phyloP scores from a whole-genome alignment of 2,113 vertebrate genomes.

The Myiopsitta monachus region DNA sequence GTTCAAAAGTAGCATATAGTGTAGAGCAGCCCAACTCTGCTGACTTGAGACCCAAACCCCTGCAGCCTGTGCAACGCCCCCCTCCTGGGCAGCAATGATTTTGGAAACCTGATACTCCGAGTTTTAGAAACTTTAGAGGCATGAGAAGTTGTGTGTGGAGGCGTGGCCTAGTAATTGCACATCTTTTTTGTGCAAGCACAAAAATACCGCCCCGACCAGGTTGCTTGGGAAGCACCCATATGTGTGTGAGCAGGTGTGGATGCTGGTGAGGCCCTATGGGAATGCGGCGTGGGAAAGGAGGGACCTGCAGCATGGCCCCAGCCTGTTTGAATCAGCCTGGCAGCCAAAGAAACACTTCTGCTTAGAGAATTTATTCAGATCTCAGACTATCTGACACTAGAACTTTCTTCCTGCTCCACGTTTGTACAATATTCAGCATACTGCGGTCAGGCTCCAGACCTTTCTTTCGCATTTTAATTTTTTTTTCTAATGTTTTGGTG shows the following conservation, averaged over 20 bases:
- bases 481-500: background rate
- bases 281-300: background rate
- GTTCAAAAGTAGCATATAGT: accelerated
- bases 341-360: background rate
- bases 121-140: slow-evolving; percentile 34
- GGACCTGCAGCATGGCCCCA: background rate
- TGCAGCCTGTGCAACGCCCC: background rate
- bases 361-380: background rate
- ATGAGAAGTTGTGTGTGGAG: slow-evolving; percentile 17
- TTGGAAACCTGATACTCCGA: background rate
- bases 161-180: slow-evolving; percentile 7
- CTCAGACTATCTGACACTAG: background rate
- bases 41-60: accelerated
- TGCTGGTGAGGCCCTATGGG: background rate
- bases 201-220: background rate
- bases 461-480: accelerated
- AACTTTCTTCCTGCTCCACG: accelerated
- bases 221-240: background rate
- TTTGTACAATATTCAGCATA: accelerated
- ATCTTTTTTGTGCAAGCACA: background rate
- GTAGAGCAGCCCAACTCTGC: background rate
- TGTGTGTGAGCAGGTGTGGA: background rate
- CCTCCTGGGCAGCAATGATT: background rate
- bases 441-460: background rate
- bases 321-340: accelerated